These are phyloP conservation scores for Halcyon smyrnensis DNA, from an alignment of 2,797 vertebrate species.

Conservation along the genomic window DNA sequence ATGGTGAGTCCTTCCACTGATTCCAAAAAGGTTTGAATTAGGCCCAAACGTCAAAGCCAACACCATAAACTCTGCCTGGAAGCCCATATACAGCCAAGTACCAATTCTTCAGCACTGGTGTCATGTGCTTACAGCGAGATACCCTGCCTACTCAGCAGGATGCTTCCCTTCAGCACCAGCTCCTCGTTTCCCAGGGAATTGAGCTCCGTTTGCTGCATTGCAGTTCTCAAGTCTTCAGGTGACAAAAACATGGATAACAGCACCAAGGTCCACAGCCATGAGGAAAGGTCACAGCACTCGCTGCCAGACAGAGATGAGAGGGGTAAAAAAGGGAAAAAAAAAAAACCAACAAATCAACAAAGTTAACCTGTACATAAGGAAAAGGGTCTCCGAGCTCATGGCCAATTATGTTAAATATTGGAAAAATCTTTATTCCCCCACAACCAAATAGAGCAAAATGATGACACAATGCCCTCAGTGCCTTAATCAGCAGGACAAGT, in stretches of 20 bases:
- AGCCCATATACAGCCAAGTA: not conserved
- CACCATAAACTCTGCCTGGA: slow-evolving; percentile 55
- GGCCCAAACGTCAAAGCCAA: slow-evolving; percentile 41
- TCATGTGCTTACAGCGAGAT: not conserved
- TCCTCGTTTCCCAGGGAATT: not conserved
- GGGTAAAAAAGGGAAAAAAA: not conserved
- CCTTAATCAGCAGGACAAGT: slow-evolving; percentile 77
- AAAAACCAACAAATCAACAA: slow-evolving; percentile 30
- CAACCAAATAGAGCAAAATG: slow-evolving; percentile 61
- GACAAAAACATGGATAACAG: not conserved
- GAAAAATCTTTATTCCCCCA: slow-evolving; percentile 70
- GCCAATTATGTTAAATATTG: slow-evolving; percentile 60
- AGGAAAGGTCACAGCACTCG: not conserved
- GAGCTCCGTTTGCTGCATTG: slow-evolving; percentile 11
- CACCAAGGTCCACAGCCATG: not conserved
- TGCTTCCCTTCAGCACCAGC: not conserved
- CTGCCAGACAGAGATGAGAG: not conserved
- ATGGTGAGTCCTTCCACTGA: slow-evolving; percentile 5
- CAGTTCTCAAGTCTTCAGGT: not conserved
- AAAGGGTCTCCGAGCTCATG: not conserved
- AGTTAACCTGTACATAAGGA: not conserved
- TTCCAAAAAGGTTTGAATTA: slow-evolving; percentile 47
- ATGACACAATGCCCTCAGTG: slow-evolving; percentile 48
- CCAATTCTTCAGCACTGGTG: not conserved
- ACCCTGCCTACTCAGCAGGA: slow-evolving; percentile 19